Base-by-base conservation (phyloP, 2,113 vertebrate species). In the Prietella phreatophila region DNA sequence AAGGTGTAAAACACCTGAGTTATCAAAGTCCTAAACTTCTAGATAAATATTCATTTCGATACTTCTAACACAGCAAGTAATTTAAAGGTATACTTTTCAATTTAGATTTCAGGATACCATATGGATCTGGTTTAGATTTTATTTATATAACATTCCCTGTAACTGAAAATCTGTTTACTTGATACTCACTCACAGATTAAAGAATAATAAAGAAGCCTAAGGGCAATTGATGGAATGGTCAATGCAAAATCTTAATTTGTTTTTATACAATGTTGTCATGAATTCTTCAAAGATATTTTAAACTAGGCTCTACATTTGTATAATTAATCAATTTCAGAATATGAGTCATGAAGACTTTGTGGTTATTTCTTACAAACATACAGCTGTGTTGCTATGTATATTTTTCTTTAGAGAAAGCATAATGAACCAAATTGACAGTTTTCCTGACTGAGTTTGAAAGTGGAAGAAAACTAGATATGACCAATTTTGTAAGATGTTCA, bases 21-120 rank as follows among this genome's bases (percentile, higher is more conserved):
- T 87, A 88, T 91, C 91, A 87, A 89, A 88, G 87, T 89, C 47
- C 87, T 89, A 86, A 84, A 89, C 81, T 86, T 89, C 67, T 84
- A 47, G 30, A 86, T 39, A 83, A 69, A 80, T 75, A 76, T 82
- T 88, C 27, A 90, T 88, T 55, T 69, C 50, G 60, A 86, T 86
- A 84, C 56, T 85, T 82, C 30, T 22, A 71, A 76, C 89, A 82
- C 56, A 42, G 80, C 56, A 61, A 14, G 20, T 15, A 36, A 82
- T 82, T 42, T 82, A 82, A 82, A 82, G 80, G 13, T 15, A 82
- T 61, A 82, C 58, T 20, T 58, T 30, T 8, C 36, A 25, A 15
- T 25, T 42, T 61, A 61, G 56, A 82, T 82, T 27, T 25, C 0
- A 11, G 27, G 17, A 14, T 6, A 58, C 14, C 53, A 58, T 39